phyloP scores from a whole-genome alignment of 2,797 vertebrate species.

The Dendrocincla tyrannina region DNA sequence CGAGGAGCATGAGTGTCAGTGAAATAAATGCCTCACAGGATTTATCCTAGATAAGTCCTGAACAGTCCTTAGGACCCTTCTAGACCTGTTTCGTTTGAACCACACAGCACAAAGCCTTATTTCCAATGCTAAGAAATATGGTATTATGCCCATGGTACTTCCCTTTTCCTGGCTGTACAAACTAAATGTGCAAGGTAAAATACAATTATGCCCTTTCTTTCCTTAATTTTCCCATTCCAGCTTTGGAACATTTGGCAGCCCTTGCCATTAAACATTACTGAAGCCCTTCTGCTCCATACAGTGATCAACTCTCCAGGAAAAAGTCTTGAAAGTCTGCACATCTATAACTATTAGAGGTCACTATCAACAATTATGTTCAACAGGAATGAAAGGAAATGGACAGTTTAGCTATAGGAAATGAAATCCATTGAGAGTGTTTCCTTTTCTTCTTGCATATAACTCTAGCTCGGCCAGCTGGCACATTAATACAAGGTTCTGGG shows the following conservation, averaged over 20 bases:
- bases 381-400: conserved; percentile 69
- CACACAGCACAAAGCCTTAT: background rate
- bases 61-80: background rate
- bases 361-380: conserved; percentile 20
- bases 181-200: background rate
- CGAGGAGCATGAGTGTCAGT: background rate
- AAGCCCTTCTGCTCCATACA: background rate
- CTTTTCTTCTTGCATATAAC: conserved; percentile 56
- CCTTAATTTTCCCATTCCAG: background rate
- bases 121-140: background rate
- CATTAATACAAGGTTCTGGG: conserved; percentile 64
- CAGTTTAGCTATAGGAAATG: conserved; percentile 73
- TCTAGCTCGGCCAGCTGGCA: conserved; percentile 66
- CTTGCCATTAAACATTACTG: background rate
- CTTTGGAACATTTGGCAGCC: background rate
- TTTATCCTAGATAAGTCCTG: background rate
- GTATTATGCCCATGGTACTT: background rate
- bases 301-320: conserved; percentile 11
- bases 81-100: background rate
- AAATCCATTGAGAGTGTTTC: conserved; percentile 70
- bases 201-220: background rate
- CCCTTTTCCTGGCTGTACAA: background rate
- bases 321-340: background rate
- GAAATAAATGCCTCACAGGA: background rate
- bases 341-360: conserved; percentile 31